Percentiles rank a stretch among this genome's conserved stretches.
These are phyloP conservation scores for Aphidius gifuensis DNA, from an alignment of 1,140 invertebrate species.

Conservation along the genomic window DNA sequence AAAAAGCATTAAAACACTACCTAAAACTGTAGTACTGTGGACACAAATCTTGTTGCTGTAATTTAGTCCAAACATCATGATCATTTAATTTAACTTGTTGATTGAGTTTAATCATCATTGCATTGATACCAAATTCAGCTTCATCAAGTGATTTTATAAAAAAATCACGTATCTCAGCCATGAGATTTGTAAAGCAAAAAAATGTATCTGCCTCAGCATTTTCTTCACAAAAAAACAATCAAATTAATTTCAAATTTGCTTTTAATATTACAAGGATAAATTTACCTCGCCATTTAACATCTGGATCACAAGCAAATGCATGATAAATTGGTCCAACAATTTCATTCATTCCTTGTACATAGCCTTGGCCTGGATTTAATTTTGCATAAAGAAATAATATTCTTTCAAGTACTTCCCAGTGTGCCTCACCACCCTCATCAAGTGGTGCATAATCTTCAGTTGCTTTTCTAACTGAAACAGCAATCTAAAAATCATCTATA, in stretches of 20 bases:
- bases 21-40: constrained; percentile 96
- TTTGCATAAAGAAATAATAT: constrained; percentile 97
- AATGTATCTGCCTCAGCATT: constrained; percentile 96
- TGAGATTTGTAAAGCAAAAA: constrained; percentile 95
- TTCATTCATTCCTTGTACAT: constrained; percentile 99
- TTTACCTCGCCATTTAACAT: constrained; percentile 75
- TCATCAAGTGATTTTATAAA: constrained; percentile 96
- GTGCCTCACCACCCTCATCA: constrained; percentile 79
- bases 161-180: constrained; percentile 96
- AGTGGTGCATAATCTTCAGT: constrained; percentile 77
- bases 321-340: constrained; percentile 98
- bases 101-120: constrained; percentile 78
- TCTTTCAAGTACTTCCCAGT: constrained; percentile 96
- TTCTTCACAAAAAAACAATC: constrained; percentile 56
- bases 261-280: constrained; percentile 25
- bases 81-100: constrained; percentile 76
- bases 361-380: constrained; percentile 95
- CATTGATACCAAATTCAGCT: constrained; percentile 82
- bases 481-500: constrained; percentile 51
- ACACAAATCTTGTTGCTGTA: constrained; percentile 80
- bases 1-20: constrained; percentile 46
- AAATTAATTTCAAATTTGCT: constrained; percentile 10
- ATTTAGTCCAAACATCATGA: constrained; percentile 68
- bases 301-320: constrained; percentile 88
- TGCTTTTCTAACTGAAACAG: constrained; percentile 63